These are phyloP conservation scores for Penaeus vannamei DNA, from an alignment of 1,140 invertebrate genomes.

Conservation along the genomic window DNA sequence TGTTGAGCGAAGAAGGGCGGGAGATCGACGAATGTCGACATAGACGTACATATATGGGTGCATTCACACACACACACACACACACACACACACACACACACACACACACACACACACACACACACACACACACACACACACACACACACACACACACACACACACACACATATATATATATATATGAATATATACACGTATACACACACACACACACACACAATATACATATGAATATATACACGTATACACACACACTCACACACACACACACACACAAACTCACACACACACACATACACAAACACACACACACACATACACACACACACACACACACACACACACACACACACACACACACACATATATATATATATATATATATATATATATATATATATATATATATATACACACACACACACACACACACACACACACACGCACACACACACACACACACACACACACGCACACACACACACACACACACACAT, in stretches of 20 bases:
- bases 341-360: not conserved
- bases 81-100: not conserved
- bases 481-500: no score
- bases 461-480: not conserved
- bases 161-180: no score
- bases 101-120: not conserved
- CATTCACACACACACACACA: not conserved
- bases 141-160: no score
- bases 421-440: not conserved
- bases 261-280: not conserved
- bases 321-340: not conserved
- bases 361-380: slow-evolving; percentile 19
- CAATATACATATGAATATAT: not conserved
- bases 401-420: slow-evolving; percentile 11
- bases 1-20: not conserved
- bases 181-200: no score
- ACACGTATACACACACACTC: not conserved
- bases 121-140: no score
- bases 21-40: not conserved
- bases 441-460: not conserved
- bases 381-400: slow-evolving; percentile 25
- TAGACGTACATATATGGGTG: not conserved
- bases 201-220: no score
- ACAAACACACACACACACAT: not conserved
- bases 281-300: not conserved